Conservation (phyloP, 2,113 vertebrate species). For the Hoplias malabaricus region DNA sequence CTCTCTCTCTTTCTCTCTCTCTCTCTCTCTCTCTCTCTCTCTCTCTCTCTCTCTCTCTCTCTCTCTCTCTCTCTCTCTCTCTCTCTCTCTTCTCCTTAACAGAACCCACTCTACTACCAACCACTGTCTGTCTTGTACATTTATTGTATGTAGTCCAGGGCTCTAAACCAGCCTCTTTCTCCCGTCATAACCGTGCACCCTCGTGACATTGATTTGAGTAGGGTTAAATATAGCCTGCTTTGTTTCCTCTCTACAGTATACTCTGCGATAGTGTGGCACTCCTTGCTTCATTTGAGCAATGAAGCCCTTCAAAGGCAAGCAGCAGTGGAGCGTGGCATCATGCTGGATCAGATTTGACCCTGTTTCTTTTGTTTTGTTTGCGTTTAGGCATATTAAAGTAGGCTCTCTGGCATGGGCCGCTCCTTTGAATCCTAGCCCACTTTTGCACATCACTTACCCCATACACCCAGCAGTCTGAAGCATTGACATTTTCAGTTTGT, state of each 20-base stretch:
- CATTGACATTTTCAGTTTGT: neutral
- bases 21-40: slow-evolving; percentile 40
- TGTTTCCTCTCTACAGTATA: slow-evolving; percentile 69
- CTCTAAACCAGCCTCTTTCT: slow-evolving; percentile 60
- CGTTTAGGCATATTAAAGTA: slow-evolving; percentile 66
- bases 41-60: slow-evolving; percentile 51
- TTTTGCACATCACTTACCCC: slow-evolving; percentile 16
- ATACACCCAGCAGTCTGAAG: neutral
- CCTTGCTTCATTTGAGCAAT: slow-evolving; percentile 47
- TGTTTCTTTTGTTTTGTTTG: slow-evolving; percentile 62
- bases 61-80: slow-evolving; percentile 38
- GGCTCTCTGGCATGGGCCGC: slow-evolving; percentile 39
- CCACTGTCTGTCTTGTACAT: slow-evolving; percentile 56
- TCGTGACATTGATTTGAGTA: slow-evolving; percentile 58
- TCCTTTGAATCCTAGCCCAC: slow-evolving; percentile 35
- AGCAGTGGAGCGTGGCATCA: slow-evolving; percentile 62
- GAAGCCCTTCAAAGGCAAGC: slow-evolving; percentile 62
- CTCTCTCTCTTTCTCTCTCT: slow-evolving; percentile 61
- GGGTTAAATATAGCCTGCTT: slow-evolving; percentile 73
- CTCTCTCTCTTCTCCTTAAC: neutral
- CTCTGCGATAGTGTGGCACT: slow-evolving; percentile 64
- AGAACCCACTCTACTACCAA: neutral
- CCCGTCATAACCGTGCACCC: slow-evolving; percentile 59
- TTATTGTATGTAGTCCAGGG: slow-evolving; percentile 72
- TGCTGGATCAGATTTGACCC: slow-evolving; percentile 71